These are phyloP conservation scores for Semicossyphus pulcher DNA, from an alignment of 2,113 vertebrate genomes.

Conservation along the genomic window DNA sequence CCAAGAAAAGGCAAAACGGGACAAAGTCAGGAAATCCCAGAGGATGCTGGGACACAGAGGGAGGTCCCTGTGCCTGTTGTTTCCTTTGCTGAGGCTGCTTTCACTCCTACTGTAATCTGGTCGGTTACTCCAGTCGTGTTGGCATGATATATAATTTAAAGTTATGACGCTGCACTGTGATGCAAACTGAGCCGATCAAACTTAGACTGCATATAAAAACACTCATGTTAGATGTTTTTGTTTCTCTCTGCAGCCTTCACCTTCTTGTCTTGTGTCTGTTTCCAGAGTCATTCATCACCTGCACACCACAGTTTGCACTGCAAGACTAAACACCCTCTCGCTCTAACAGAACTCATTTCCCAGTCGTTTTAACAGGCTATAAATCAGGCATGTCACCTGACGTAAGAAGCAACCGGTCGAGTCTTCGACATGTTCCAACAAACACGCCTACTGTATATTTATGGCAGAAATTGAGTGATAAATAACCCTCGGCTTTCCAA, in stretches of 20 bases:
- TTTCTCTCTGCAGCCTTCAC: background rate
- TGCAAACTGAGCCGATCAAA: background rate
- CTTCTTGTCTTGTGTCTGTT: background rate
- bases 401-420: constrained; percentile 37
- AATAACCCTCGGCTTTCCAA: constrained; percentile 7
- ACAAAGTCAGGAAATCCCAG: constrained; percentile 46
- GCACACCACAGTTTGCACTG: constrained; percentile 5
- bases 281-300: constrained; percentile 29
- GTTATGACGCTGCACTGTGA: background rate
- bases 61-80: constrained; percentile 24
- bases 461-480: constrained; percentile 15
- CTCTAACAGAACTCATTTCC: constrained; percentile 27
- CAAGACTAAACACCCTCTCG: constrained; percentile 5
- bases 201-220: background rate
- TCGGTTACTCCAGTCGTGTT: background rate
- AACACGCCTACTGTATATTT: constrained; percentile 38
- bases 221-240: background rate
- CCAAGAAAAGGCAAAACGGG: background rate
- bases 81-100: constrained; percentile 24
- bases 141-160: constrained; percentile 1
- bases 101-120: constrained; percentile 11
- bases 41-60: constrained; percentile 15
- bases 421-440: constrained; percentile 33
- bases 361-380: constrained; percentile 42
- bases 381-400: constrained; percentile 56